Evolutionary conservation across 2,797 vertebrate species (phyloP), one percentile per base, ranked within the genome.

Genomic region (Melanotaenia boesemani): DNA sequence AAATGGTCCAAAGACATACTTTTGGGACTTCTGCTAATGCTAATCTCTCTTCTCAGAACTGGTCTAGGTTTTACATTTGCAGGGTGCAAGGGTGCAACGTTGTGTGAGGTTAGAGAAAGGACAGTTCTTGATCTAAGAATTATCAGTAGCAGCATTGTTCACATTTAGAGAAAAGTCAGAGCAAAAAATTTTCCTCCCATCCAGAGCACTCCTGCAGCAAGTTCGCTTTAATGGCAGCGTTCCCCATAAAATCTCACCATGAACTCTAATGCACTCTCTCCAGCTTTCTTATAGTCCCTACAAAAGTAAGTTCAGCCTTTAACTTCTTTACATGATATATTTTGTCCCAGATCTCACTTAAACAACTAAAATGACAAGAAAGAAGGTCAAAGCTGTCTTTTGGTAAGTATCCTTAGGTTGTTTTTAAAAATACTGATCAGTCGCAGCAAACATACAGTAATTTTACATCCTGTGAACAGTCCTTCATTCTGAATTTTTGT

Each of bases 71-170:
- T 50, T 36, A 16, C n/a, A 52, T 24, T 62, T 73, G 52, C 26
- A 64, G 12, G 26, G 55, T 48, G 70, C 54, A 71, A 34, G 37
- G 66, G 22, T 66, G 11, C 57, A 63, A 36, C 1, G 72, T 20
- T 60, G 65, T 48, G 44, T 26, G 24, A 44, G 58, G 59, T 54
- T 72, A 56, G 55, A 74, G 41, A 63, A 70, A 52, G 63, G 46
- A 64, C 58, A 56, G 68, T 55, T 75, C 64, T 50, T 59, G 36
- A 46, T 86, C 69, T 63, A 50, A 77, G 48, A 70, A 30, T 76
- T 61, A 82, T 72, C 76, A 80, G 79, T 52, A 65, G 63, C 67
- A 67, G 56, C 63, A 79, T 55, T 55, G 76, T 77, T 81, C 84
- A 77, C 84, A 75, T 74, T 72, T 44, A 70, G 61, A 66, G 71